Percentiles rank a stretch among this genome's conserved stretches.
These are phyloP conservation scores for Brachionus rubens DNA, from an alignment of 1,140 invertebrate species.

Conservation along the genomic window DNA sequence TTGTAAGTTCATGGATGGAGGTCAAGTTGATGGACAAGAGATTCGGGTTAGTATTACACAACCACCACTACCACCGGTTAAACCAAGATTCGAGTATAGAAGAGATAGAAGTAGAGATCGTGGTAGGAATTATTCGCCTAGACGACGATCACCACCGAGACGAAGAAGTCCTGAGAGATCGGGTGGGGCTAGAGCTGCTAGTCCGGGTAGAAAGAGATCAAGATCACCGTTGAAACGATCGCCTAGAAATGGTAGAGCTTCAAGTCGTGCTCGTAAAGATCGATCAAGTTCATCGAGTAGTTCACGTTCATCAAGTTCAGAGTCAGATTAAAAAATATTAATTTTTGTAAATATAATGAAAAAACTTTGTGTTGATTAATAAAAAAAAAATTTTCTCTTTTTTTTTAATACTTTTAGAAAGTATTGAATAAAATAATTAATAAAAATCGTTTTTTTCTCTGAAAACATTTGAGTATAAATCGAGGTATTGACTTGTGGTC, in stretches of 20 bases:
- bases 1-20: slow-evolving; percentile 98
- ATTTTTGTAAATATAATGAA: too few relatives aligned
- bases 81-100: not conserved
- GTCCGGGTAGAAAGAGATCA: not conserved
- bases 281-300: not conserved
- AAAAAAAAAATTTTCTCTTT: too few relatives aligned
- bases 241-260: not conserved
- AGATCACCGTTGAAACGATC: slow-evolving; percentile 6
- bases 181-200: not conserved
- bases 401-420: too few relatives aligned
- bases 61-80: slow-evolving; percentile 65
- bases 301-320: too few relatives aligned
- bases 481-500: too few relatives aligned
- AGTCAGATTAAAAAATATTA: too few relatives aligned
- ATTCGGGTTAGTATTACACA: slow-evolving; percentile 86
- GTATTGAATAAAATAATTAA: too few relatives aligned
- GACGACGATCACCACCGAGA: slow-evolving; percentile 20
- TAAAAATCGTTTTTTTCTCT: too few relatives aligned
- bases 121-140: slow-evolving; percentile 23
- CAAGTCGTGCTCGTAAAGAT: not conserved
- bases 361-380: too few relatives aligned
- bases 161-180: not conserved
- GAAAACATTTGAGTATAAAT: too few relatives aligned
- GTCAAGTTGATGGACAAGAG: slow-evolving; percentile 79
- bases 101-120: slow-evolving; percentile 13